Evolutionary conservation across 1,140 invertebrate species (phyloP).

Genomic region (Macrotrachela quadricornifera): DNA sequence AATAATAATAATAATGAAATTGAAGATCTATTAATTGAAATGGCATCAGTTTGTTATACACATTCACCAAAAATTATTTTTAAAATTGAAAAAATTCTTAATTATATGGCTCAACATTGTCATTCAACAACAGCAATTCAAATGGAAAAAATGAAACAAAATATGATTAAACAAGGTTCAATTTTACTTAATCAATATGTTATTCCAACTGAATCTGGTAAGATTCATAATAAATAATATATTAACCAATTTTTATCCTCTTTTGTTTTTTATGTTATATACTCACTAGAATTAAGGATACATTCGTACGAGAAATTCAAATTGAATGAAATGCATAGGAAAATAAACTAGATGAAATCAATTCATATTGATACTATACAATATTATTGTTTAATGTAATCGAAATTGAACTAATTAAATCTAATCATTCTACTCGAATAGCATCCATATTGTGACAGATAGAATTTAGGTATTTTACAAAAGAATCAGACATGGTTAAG

Average conservation of each 20-base stretch:
- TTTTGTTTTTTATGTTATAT: no score
- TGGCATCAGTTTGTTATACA: conserved; percentile 78
- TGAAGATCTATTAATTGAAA: conserved; percentile 38
- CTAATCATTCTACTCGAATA: no score
- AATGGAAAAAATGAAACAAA: conserved; percentile 37
- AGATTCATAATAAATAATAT: background rate
- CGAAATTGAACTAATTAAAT: no score
- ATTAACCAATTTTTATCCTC: background rate
- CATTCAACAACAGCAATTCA: conserved; percentile 79
- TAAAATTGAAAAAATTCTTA: conserved; percentile 49
- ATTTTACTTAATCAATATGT: background rate
- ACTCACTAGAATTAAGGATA: no score
- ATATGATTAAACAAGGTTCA: conserved; percentile 4
- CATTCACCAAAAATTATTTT: conserved; percentile 62
- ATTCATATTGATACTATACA: no score
- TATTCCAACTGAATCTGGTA: background rate
- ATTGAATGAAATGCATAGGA: no score
- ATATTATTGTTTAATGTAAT: no score
- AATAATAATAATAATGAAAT: background rate
- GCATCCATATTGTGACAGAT: no score
- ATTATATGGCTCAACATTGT: conserved; percentile 61
- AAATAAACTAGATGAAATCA: no score
- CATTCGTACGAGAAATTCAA: no score
- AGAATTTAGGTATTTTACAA: no score
- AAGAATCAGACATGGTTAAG: no score